Evolutionary conservation across 1,140 invertebrate species (phyloP).

Genomic region (Polyergus mexicanus): DNA sequence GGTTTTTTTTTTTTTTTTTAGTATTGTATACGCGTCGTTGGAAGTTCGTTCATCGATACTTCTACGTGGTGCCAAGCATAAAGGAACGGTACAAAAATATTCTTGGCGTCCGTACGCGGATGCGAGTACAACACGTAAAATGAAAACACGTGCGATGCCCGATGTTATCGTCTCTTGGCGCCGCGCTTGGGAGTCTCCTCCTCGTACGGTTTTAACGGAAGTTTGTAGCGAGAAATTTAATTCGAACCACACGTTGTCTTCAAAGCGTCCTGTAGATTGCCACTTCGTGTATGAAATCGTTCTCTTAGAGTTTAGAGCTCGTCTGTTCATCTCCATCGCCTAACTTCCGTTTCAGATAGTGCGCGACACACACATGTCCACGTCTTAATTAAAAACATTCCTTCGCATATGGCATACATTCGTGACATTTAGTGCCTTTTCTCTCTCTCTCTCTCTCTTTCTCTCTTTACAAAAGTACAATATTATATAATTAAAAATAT

Average conservation of each 20-base stretch:
- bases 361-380: conserved; percentile 42
- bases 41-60: conserved; percentile 19
- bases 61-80: background rate
- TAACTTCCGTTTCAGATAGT: conserved; percentile 45
- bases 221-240: conserved; percentile 79
- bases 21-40: background rate
- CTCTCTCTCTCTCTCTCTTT: no score
- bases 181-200: conserved; percentile 72
- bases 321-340: conserved; percentile 28
- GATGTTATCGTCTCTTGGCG: conserved; percentile 79
- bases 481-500: background rate
- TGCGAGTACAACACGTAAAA: conserved; percentile 77
- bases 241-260: conserved; percentile 77
- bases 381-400: conserved; percentile 66
- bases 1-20: background rate
- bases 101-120: conserved; percentile 63
- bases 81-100: conserved; percentile 64
- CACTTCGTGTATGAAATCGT: conserved; percentile 59
- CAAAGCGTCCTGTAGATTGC: conserved; percentile 56
- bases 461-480: background rate
- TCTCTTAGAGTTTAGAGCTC: conserved; percentile 41
- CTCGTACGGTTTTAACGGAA: conserved; percentile 78
- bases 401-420: background rate
- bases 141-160: conserved; percentile 81
- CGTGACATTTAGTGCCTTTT: background rate